phyloP scores from a whole-genome alignment of 2,113 vertebrate species.

The Corythaixoides concolor region DNA sequence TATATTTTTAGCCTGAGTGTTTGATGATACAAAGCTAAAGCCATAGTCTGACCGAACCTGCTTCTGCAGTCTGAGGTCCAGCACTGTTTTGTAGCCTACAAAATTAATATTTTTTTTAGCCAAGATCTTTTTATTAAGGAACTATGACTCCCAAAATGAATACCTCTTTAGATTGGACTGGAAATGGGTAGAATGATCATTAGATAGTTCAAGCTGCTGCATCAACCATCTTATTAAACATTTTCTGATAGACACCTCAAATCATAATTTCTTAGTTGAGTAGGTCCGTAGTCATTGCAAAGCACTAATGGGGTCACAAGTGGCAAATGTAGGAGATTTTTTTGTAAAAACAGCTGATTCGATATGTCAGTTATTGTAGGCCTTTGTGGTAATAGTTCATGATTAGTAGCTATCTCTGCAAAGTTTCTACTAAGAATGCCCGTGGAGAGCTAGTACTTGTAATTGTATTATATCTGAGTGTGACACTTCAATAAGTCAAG shows the following conservation, averaged over 20 bases:
- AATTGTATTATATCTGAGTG: not conserved
- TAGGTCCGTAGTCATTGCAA: not conserved
- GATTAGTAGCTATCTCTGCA: not conserved
- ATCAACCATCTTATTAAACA: not conserved
- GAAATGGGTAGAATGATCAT: not conserved
- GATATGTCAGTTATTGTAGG: not conserved
- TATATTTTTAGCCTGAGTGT: not conserved
- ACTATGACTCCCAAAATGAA: conserved; percentile 8
- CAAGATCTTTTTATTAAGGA: conserved; percentile 18
- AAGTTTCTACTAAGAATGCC: not conserved
- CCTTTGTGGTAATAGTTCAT: not conserved
- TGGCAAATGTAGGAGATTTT: not conserved
- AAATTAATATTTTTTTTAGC: conserved; percentile 23
- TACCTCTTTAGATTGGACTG: not conserved
- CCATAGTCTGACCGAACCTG: not conserved
- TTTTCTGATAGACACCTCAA: not conserved
- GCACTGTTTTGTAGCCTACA: not conserved
- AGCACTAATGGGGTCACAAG: not conserved
- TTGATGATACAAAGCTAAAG: not conserved
- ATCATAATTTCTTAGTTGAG: not conserved
- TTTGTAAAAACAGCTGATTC: not conserved
- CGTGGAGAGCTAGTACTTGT: fast-evolving
- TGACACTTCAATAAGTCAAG: not conserved
- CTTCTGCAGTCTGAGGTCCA: not conserved
- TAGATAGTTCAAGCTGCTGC: not conserved